phyloP scores from a whole-genome alignment of 2,888 invertebrate species.

The Pristionchus entomophagus region DNA sequence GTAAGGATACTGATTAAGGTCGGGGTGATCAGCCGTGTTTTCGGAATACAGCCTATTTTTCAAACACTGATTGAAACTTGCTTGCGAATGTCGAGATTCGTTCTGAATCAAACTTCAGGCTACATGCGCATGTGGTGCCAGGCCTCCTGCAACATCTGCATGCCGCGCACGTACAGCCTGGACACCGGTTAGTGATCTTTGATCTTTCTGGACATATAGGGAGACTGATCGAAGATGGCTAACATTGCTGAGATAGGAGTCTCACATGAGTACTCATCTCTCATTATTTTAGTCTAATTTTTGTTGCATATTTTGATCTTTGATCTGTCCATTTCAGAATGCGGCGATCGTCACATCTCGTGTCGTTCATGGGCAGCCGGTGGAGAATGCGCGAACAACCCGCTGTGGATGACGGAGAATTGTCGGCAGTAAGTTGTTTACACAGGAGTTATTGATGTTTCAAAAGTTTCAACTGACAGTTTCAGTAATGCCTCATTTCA shows the following conservation, averaged over 20 bases:
- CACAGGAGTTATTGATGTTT: too few species aligned
- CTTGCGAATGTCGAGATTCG: too few species aligned
- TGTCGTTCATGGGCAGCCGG: not conserved
- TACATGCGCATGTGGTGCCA: conserved; percentile 45
- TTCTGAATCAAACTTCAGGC: not conserved
- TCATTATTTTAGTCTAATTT: not conserved
- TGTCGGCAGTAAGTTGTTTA: conserved; percentile 8
- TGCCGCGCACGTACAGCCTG: not conserved
- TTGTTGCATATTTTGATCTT: not conserved
- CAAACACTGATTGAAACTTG: too few species aligned
- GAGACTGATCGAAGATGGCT: too few species aligned
- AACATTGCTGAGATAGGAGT: too few species aligned
- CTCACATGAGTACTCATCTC: too few species aligned
- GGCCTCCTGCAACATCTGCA: conserved; percentile 13
- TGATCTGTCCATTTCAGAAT: not conserved
- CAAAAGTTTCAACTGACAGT: too few species aligned
- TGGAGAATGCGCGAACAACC: conserved; percentile 31
- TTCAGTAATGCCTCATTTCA: too few species aligned
- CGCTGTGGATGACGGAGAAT: conserved; percentile 43
- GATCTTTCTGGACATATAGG: too few species aligned
- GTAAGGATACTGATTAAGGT: not conserved
- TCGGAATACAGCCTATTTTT: too few species aligned
- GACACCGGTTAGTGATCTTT: not conserved
- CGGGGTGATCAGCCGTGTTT: not conserved
- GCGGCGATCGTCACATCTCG: not conserved